A percentile compares a stretch with the other conserved stretches of the same genome.
These are phyloP conservation scores for Kryptolebias ocellatus DNA, from an alignment of 2,797 vertebrate species.

Conservation along the genomic window DNA sequence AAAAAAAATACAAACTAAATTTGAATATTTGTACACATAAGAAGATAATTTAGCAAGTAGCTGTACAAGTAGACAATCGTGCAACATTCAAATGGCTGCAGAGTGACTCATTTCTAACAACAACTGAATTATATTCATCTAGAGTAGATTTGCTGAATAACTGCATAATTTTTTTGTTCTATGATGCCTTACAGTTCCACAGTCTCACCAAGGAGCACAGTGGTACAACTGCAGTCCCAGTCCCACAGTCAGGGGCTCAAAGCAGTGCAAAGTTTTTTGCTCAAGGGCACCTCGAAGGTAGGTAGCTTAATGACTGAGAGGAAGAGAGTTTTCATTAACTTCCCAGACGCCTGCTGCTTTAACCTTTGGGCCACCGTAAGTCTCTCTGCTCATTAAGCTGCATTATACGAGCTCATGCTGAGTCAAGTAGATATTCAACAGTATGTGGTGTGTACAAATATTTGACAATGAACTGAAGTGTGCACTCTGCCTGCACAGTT, in stretches of 20 bases:
- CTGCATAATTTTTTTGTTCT: not conserved
- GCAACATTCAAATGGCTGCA: too few relatives aligned
- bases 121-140: too few relatives aligned
- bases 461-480: not conserved
- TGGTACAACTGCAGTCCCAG: slow-evolving; percentile 7
- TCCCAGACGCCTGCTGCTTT: slow-evolving; percentile 24
- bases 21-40: too few relatives aligned
- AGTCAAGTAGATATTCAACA: slow-evolving; percentile 21
- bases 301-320: slow-evolving; percentile 24
- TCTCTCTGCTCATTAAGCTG: slow-evolving; percentile 34
- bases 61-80: too few relatives aligned
- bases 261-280: slow-evolving; percentile 32
- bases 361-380: slow-evolving; percentile 25
- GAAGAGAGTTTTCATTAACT: slow-evolving; percentile 30
- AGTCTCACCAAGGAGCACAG: slow-evolving; percentile 13
- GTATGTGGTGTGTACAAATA: not conserved
- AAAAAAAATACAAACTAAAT: too few relatives aligned
- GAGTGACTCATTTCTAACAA: too few relatives aligned
- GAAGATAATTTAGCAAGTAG: too few relatives aligned
- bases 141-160: too few relatives aligned
- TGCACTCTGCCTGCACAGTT: not conserved
- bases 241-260: slow-evolving; percentile 14
- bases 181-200: slow-evolving; percentile 1
- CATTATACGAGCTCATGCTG: slow-evolving; percentile 16
- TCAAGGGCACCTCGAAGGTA: slow-evolving; percentile 33